These are phyloP conservation scores for Andricus curvator DNA, from an alignment of 2,888 invertebrate species.

Conservation along the genomic window DNA sequence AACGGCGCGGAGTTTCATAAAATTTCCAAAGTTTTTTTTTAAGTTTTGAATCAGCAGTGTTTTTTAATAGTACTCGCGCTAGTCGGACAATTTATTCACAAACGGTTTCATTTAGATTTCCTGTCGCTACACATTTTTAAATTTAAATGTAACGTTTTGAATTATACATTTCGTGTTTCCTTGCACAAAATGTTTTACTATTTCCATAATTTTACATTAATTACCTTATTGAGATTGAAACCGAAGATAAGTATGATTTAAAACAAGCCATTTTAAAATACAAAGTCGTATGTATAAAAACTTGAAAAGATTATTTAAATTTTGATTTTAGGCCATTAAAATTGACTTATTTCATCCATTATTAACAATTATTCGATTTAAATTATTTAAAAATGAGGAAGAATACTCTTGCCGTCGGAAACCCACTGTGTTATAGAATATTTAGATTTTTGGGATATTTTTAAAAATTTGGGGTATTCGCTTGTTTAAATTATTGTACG, in stretches of 20 bases:
- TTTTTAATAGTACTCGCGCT: too few relatives aligned
- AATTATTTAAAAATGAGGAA: neutral
- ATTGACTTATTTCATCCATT: neutral
- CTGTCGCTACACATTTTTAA: slow-evolving; percentile 28
- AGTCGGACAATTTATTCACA: slow-evolving; percentile 9
- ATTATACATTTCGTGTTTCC: slow-evolving; percentile 29
- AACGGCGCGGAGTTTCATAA: too few relatives aligned
- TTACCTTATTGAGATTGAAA: slow-evolving; percentile 12
- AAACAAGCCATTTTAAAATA: neutral
- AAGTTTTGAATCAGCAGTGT: too few relatives aligned
- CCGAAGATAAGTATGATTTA: neutral
- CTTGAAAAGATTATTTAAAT: neutral
- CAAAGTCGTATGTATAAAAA: neutral
- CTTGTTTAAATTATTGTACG: too few relatives aligned
- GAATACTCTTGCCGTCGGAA: neutral
- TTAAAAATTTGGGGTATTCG: too few relatives aligned
- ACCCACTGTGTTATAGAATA: neutral
- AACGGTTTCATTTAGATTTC: slow-evolving; percentile 5
- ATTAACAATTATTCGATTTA: neutral
- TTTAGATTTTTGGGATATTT: neutral
- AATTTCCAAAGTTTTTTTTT: too few relatives aligned
- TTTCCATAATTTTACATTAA: slow-evolving; percentile 39
- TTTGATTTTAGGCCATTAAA: neutral
- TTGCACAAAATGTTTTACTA: neutral
- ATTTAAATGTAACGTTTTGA: slow-evolving; percentile 24